Evolutionary conservation across 1,140 invertebrate genomes (phyloP).

Genomic region (Prorops nasuta): DNA sequence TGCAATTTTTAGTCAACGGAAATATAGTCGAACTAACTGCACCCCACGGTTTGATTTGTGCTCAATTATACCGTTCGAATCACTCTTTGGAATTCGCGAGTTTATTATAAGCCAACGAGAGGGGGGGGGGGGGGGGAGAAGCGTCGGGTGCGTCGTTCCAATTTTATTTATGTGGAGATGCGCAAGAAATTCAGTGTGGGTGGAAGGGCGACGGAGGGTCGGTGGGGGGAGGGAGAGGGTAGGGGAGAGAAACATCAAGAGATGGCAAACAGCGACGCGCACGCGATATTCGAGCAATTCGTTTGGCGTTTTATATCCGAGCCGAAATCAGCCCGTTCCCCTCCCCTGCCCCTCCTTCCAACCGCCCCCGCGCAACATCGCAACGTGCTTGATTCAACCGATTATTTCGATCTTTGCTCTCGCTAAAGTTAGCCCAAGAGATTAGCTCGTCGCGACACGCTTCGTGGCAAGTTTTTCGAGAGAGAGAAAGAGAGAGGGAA

Average conservation of each 20-base stretch:
- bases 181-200: constrained; percentile 37
- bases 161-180: constrained; percentile 53
- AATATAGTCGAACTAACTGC: too few relatives aligned
- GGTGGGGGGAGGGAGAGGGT: constrained; percentile 2
- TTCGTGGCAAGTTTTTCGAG: not conserved
- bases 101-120: constrained; percentile 31
- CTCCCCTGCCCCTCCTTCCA: constrained; percentile 7
- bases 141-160: constrained; percentile 31
- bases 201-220: constrained; percentile 24
- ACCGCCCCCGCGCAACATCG: not conserved
- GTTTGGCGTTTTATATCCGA: constrained; percentile 49
- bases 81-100: not conserved
- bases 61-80: constrained; percentile 48
- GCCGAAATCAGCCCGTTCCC: constrained; percentile 12
- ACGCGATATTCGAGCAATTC: constrained; percentile 36
- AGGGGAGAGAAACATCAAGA: constrained; percentile 4
- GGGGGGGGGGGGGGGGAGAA: constrained; percentile 7
- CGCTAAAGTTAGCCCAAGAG: constrained; percentile 41
- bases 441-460: constrained; percentile 24
- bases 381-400: constrained; percentile 24
- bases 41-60: constrained; percentile 60
- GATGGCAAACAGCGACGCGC: constrained; percentile 12
- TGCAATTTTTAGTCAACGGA: too few relatives aligned
- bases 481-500: not conserved
- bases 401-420: constrained; percentile 47